Evolutionary conservation across 2,113 vertebrate genomes (phyloP), one percentile per base, ranked within the genome.

Genomic region (Hippocampus barbouri): DNA sequence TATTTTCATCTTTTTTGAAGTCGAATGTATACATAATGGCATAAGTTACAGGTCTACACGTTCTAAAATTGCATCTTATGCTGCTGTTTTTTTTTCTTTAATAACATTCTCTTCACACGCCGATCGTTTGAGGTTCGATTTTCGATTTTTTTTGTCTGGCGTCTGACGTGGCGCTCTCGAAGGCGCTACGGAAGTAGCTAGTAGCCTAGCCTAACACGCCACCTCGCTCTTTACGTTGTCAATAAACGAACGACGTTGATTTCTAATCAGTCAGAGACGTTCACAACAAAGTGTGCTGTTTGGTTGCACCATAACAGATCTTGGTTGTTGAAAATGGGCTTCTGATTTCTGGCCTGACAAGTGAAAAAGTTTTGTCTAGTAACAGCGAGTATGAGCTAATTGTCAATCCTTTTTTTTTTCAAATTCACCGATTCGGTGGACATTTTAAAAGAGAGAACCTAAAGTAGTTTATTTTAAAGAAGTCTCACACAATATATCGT

Each of bases 121-220:
- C 18, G 11, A 18, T n/a, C 47, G 34, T 67, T 34, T 56, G 15
- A n/a, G 16, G 61, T 66, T 83, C 2, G 63, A 70, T 60, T 70
- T n/a, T 89, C 74, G 76, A 85, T 54, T 85, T 16, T 30, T 87
- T 65, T 64, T 68, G 88, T 84, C 73, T 81, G 84, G 59, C 66
- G 56, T 89, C 90, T 95, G 95, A 96, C 95, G 96, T 97, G 96
- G 95, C 95, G 93, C 78, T 89, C 78, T 30, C 71, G 81, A 72
- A 74, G 21, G 57, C 69, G 77, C 83, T 83, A 79, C 73, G 83
- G 85, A 90, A 89, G 82, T 79, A 34, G 70, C 71, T 67, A 45
- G 15, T 23, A 4, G 60, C 51, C 72, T 69, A 4, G 60, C 56
- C 72, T 69, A 38, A n/a, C 10, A 16, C 7, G 27, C 12, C 6